Evolutionary conservation across 2,888 invertebrate species (phyloP), one percentile per base, ranked within the genome.

Genomic region (Macrosoma leucophasiata): DNA sequence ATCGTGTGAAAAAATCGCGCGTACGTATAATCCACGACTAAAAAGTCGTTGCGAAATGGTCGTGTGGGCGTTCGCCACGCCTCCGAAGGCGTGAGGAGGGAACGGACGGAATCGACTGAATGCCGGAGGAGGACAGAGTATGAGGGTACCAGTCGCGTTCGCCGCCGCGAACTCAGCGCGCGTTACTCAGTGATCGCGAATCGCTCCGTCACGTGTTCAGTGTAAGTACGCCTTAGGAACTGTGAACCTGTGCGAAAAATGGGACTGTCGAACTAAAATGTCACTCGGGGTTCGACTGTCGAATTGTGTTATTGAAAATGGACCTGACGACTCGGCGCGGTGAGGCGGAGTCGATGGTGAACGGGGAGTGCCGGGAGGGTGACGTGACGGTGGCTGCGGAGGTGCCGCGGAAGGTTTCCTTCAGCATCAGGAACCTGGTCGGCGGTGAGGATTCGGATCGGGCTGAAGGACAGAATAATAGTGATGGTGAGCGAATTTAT

Each of bases 281-380:
- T 38, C 24, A 33, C 24, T 25, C 42, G 38, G 36, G 34, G 31
- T 33, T 46, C 33, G 37, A 37, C 41, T 37, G 39, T 31, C 28
- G 46, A 46, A 33, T 40, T 47, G 44, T 48, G 48, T 37, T 50
- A 49, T 59, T 47, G 58, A 75, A 73, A 56, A 84, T 84, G 84
- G 84, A 84, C 76, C 66, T 84, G 68, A 81, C 82, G 13, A 84
- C 81, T 43, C 78, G 84, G 41, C 72, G 82, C 22, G 71, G 66
- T 48, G 78, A 75, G 46, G 54, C 62, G 51, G 75, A 65, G 35
- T 48, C 17, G 54, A 49, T 34, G 57, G 46, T 62, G 50, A 71
- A 68, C 50, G 74, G 70, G 37, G 58, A n/a, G n/a, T n/a, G 52
- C 55, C 59, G 49, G 58, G 52, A n/a, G 41, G 65, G 69, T 68